A percentile compares a stretch with the other conserved stretches of the same genome.
Conservation (phyloP, 2,888 invertebrate genomes). For the Plagiodera versicolora region DNA sequence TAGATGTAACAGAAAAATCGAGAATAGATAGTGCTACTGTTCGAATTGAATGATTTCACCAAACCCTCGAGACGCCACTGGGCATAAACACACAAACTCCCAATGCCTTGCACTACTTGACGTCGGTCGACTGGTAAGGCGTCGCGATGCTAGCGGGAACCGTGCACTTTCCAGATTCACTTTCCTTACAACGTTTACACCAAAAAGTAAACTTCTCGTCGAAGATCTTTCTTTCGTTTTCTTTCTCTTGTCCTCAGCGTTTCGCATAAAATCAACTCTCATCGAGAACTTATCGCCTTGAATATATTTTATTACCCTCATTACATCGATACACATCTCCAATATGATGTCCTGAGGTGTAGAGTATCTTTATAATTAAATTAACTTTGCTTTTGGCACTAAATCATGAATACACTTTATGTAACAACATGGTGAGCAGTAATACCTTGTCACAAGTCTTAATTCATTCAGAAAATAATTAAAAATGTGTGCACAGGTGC, state of each 20-base stretch:
- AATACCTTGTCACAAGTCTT: constrained; percentile 29
- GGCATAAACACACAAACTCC: background rate
- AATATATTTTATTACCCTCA: too few species aligned
- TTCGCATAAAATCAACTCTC: background rate
- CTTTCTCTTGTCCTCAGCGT: background rate
- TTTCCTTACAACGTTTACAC: background rate
- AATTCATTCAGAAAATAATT: constrained; percentile 47
- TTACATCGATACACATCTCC: too few species aligned
- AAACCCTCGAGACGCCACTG: background rate
- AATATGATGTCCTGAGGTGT: too few species aligned
- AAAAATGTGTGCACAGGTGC: constrained; percentile 50
- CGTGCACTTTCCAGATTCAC: background rate
- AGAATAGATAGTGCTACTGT: too few species aligned
- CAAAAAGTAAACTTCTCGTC: background rate
- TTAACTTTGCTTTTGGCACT: too few species aligned
- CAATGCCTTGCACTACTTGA: background rate
- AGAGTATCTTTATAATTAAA: too few species aligned
- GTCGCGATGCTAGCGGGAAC: background rate
- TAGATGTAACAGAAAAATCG: too few species aligned
- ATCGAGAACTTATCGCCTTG: too few species aligned
- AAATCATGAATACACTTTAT: too few species aligned
- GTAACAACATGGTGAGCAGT: too few species aligned
- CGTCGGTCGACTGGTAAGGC: background rate
- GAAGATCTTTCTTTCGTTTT: background rate
- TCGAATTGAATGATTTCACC: too few species aligned